Base-by-base conservation (phyloP, 2,113 vertebrate genomes). In the Mungos mungo region DNA sequence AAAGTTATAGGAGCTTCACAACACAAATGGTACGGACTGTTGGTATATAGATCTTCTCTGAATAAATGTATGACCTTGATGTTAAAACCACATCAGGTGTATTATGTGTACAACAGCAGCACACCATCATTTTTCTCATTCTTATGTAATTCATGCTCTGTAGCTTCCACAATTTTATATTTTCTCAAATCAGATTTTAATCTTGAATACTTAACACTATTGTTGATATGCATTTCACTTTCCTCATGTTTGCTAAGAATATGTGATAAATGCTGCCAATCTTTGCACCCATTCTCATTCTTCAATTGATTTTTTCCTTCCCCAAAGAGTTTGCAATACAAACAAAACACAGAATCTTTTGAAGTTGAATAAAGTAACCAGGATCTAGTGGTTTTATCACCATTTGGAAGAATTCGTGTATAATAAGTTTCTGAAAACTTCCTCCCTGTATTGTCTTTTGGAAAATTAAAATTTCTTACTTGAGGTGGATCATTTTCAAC, bases 191-290 rank as follows among this genome's bases (percentile, higher is more conserved):
- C 85, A 72, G 84, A 98, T 85, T 97, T 98, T 85, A 97, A 88
- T 72, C 96, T 95, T 95, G 96, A 98, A 90, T 97, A 98, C 66
- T 98, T 98, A 72, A 96, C 88, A 57, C 94, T 95, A 80, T 98
- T 98, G 25, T 54, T 97, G 25, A 98, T 92, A 52, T 98, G 98
- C 95, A 96, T 97, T 47, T 98, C 98, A 93, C 98, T 97, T 45
- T 98, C 98, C 84, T 98, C 98, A 4, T 98, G 98, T 81, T 98
- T 98, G 91, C 98, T 97, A 88, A 98, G 98, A 95, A 98, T 98
- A 90, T 98, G 98, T 57, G 98, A 98, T 68, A 98, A 93, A 95
- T 98, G 98, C 66, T 98, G 98, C 98, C 98, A 98, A 94, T 98
- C 98, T 90, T 47, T 98, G 84, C 98, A 98, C 3, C 98, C 98